These are phyloP conservation scores for Silurus lanzhouensis DNA, from an alignment of 2,797 vertebrate genomes.

Conservation along the genomic window DNA sequence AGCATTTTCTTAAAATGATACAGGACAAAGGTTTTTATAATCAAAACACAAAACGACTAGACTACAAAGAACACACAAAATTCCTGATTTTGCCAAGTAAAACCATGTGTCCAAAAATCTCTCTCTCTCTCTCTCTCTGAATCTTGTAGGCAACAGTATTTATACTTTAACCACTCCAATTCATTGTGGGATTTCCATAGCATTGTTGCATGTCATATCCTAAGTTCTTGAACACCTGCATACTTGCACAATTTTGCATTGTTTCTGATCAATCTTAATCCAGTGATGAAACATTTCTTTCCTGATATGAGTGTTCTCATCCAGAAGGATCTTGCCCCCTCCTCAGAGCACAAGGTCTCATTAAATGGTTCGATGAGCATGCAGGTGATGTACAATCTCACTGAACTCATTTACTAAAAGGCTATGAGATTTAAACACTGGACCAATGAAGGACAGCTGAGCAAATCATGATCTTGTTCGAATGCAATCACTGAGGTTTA, in stretches of 20 bases:
- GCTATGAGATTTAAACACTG: not conserved
- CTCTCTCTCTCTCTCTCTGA: not conserved
- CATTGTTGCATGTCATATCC: not conserved
- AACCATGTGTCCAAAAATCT: not conserved
- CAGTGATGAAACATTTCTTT: not conserved
- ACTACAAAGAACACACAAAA: not conserved
- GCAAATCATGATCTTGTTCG: not conserved
- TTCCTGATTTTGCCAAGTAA: slow-evolving; percentile 1
- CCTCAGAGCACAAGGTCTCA: not conserved
- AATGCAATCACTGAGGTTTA: not conserved
- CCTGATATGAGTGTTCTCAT: not conserved
- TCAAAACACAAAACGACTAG: not conserved
- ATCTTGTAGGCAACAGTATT: not conserved
- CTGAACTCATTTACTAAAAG: not conserved
- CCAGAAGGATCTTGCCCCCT: not conserved
- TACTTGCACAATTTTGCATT: not conserved
- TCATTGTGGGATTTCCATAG: not conserved
- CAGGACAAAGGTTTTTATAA: slow-evolving; percentile 28
- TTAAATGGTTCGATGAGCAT: not conserved
- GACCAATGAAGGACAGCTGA: not conserved
- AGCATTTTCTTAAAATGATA: slow-evolving; percentile 16
- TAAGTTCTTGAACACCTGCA: not conserved
- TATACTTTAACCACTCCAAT: not conserved
- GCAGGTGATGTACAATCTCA: not conserved
- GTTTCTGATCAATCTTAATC: slow-evolving; percentile 5